Evolutionary conservation across 2,797 vertebrate species (phyloP), one percentile per base, ranked within the genome.

Genomic region (Micrastur ruficollis): DNA sequence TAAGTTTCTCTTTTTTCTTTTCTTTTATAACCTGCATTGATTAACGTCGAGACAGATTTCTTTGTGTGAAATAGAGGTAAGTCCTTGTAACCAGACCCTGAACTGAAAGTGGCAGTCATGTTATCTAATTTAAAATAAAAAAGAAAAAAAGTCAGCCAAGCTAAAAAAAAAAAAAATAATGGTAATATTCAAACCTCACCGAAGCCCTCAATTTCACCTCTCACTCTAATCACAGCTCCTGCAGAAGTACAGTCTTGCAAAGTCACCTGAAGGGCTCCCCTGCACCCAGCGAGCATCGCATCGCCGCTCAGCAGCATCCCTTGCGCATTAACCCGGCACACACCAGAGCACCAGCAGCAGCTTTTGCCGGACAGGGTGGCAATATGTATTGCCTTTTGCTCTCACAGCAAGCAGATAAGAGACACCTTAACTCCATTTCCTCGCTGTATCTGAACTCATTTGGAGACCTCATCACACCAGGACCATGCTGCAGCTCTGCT

Each of bases 41-140:
- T 90, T 90, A 94, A 84, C n/a, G 49, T 74, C 16, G 7, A 73
- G 88, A 90, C 49, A 73, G 95, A 91, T 90, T 90, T 89, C 78
- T 95, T 84, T 47, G 40, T 67, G 67, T 61, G 67, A 86, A 95
- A 81, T 26, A 92, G 83, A 95, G 74, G 66, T 66, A 89, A 86
- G 42, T 80, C 86, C 82, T 83, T 73, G 66, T 71, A 86, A 86
- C 40, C 78, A 85, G 70, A 71, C 36, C 73, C 82, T 81, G 73
- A 93, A 95, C 76, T 93, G 70, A 42, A 90, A 86, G 63, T 70
- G 63, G 55, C 62, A 79, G 52, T 85, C 62, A 80, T 0, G 0
- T 73, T 86, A 90, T 34, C 32, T 40, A 61, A 91, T 88, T 73
- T 23, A 11, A 70, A 71, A 67, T 70, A 40, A 21, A 27, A 22